Conservation (phyloP, 2,113 vertebrate genomes). For the Sorex fumeus region DNA sequence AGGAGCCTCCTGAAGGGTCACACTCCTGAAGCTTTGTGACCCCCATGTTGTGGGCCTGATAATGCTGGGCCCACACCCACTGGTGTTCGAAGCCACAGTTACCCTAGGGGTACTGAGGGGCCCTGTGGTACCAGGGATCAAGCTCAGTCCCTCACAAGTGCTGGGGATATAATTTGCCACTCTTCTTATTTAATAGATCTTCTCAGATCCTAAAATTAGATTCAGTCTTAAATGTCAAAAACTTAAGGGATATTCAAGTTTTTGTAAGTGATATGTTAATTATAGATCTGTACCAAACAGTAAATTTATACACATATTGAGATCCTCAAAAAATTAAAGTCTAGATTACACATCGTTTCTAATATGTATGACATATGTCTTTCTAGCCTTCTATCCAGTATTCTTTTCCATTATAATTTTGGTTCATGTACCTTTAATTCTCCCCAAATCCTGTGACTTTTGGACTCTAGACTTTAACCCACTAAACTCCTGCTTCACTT, state of each 20-base stretch:
- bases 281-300: not conserved
- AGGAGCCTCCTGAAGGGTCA: too few species aligned
- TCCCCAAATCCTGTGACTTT: not conserved
- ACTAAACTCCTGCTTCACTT: not conserved
- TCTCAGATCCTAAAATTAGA: too few species aligned
- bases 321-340: not conserved
- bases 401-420: slow-evolving; percentile 33
- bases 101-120: too few species aligned
- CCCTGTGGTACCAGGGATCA: too few species aligned
- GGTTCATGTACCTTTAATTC: slow-evolving; percentile 12
- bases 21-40: too few species aligned
- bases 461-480: not conserved
- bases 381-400: not conserved
- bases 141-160: too few species aligned
- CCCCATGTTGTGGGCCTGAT: too few species aligned
- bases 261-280: not conserved
- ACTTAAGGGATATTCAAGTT: slow-evolving; percentile 19
- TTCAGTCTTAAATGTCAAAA: slow-evolving; percentile 33
- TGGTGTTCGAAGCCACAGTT: too few species aligned
- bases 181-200: too few species aligned
- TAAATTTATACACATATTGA: not conserved
- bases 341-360: slow-evolving; percentile 18
- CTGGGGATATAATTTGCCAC: too few species aligned
- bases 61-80: too few species aligned
- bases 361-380: not conserved